Percentiles rank a stretch among this genome's conserved stretches.
These are phyloP conservation scores for Andrena fulva DNA, from an alignment of 2,888 invertebrate species.

Conservation along the genomic window DNA sequence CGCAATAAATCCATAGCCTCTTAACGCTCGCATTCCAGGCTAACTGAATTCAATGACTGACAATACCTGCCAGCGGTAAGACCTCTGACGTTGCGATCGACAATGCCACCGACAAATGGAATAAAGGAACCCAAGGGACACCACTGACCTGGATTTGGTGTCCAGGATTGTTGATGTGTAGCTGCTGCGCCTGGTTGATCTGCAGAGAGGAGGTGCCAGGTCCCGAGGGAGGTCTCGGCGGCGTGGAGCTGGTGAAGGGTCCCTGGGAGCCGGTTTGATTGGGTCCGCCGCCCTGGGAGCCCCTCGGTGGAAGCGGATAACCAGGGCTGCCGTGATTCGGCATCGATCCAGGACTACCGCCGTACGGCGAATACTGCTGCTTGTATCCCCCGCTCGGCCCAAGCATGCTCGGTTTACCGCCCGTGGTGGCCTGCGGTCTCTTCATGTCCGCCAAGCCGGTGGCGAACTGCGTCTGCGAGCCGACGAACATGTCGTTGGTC, in stretches of 20 bases:
- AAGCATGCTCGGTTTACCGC: conserved; percentile 82
- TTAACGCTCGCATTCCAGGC: too few relatives aligned
- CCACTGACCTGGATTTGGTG: conserved; percentile 92
- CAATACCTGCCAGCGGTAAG: too few relatives aligned
- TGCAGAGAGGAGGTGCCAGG: conserved; percentile 89
- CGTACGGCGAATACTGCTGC: conserved; percentile 90
- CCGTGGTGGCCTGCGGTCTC: conserved; percentile 81
- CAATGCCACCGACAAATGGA: not conserved
- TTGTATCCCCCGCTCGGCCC: conserved; percentile 84
- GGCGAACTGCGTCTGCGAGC: conserved; percentile 78
- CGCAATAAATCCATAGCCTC: too few relatives aligned
- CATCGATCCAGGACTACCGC: conserved; percentile 88
- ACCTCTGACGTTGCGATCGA: not conserved
- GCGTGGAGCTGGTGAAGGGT: conserved; percentile 85
- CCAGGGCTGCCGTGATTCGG: conserved; percentile 86
- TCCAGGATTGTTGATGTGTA: conserved; percentile 93
- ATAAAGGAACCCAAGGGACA: not conserved
- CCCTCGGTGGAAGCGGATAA: conserved; percentile 84
- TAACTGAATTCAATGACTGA: too few relatives aligned
- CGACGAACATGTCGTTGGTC: conserved; percentile 78
- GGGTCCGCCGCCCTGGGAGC: conserved; percentile 82
- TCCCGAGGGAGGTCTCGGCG: conserved; percentile 86
- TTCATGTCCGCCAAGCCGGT: conserved; percentile 80
- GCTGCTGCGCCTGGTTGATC: conserved; percentile 94
- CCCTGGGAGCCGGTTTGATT: conserved; percentile 82